Evolutionary conservation across 2,113 vertebrate genomes (phyloP), one percentile per base, ranked within the genome.

Genomic region (Pterocles gutturalis): DNA sequence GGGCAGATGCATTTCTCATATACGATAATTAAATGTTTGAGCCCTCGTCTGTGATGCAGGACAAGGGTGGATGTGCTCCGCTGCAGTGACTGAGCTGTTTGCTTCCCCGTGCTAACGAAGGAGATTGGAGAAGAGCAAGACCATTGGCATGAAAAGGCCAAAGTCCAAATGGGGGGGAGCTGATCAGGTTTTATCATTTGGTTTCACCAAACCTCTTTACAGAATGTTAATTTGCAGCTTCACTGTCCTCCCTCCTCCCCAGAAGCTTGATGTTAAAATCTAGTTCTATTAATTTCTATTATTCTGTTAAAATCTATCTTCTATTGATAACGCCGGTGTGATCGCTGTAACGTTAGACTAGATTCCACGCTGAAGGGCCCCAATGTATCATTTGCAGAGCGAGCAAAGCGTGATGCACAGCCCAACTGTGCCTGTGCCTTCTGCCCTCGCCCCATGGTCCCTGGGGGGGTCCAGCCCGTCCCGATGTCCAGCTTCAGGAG

Each of bases 1-100:
- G 24, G 28, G 36, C 34, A 41, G 48, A 33, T 33, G 4, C 3
- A 0, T 38, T 65, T 53, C 36, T 45, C 0, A 1, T 25, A 4
- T 31, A 10, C 0, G 3, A 13, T 48, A 14, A 24, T n/a, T 15
- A 13, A 62, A 17, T 0, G 0, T 65, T 70, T 1, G 4, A 53
- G 31, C 13, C 31, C 29, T 79, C 0, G 0, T 28, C 34, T 17
- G 65, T 15, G 24, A 18, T 33, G 45, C 51, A 28, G 51, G 20
- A 18, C 13, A 17, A n/a, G 51, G 49, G 21, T 51, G 22, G 66
- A 8, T 18, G n/a, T n/a, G 20, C 55, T 65, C 11, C 0, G 5
- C 41, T 62, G 62, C 48, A 9, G 43, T 2, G 17, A 22, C 3
- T 36, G 33, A 65, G 77, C 17, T 21, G 6, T 45, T 58, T 28